Evolutionary conservation across 2,797 vertebrate genomes (phyloP), one percentile per base, ranked within the genome.

Genomic region (Cyclura pinguis): DNA sequence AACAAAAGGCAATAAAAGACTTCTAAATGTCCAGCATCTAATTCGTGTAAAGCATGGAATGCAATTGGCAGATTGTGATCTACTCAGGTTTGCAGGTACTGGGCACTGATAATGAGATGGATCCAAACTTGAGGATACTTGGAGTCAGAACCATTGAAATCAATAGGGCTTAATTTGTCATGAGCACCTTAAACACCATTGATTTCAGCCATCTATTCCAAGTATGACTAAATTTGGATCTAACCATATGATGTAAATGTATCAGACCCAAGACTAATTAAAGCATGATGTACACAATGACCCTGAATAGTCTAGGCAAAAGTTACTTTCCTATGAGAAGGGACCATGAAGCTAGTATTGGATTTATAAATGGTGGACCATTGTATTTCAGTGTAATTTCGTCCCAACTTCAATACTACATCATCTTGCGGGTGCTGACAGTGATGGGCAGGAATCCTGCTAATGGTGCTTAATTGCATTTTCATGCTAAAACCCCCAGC

Each of bases 151-250:
- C 32, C 32, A 38, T 84, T 84, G 59, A 84, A 84, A 84, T 64
- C 24, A 62, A 67, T 82, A n/a, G 32, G 47, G 38, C 8, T 27
- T 64, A 84, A 50, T 24, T 67, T 67, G 27, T 29, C 67, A 69
- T 69, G 67, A 12, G 1, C 32, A 69, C 64, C 47, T 85, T 52
- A 42, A 85, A n/a, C 2, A 8, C 32, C 47, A 20, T 69, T 85
- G 50, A 72, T 69, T 72, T 67, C 42, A 12, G 38, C 8, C 47
- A 47, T 85, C 67, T 83, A 83, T 27, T 64, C 57, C 24, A 83
- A 24, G 55, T 83, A 83, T 83, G n/a, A 83, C 6, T 83, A 57
- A 83, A 24, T 83, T 64, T 83, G 22, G 57, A 42, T 64, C 81
- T 64, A 83, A 24, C 9, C 18, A 57, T 62, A 64, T 83, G 81